A percentile compares a stretch with the other conserved stretches of the same genome.
These are phyloP conservation scores for Perccottus glenii DNA, from an alignment of 2,113 vertebrate species.

Conservation along the genomic window DNA sequence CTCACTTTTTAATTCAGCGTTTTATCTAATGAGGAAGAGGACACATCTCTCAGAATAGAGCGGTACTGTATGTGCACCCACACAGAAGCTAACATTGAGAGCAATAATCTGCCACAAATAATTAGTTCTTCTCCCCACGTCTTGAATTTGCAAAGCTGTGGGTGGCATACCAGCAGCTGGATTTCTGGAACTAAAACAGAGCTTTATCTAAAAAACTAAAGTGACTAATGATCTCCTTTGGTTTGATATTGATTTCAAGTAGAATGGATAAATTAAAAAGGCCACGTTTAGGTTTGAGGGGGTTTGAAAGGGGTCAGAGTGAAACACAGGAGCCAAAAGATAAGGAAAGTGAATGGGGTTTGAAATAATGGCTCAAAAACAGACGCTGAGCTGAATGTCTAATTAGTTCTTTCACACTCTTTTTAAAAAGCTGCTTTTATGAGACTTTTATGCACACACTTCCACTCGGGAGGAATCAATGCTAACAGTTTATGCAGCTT, in stretches of 20 bases:
- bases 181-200: constrained; percentile 54
- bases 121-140: constrained; percentile 61
- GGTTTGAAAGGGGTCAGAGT: constrained; percentile 19
- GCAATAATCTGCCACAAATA: constrained; percentile 70
- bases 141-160: constrained; percentile 59
- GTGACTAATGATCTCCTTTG: constrained; percentile 63
- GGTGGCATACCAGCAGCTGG: constrained; percentile 62
- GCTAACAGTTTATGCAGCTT: constrained; percentile 24
- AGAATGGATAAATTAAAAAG: constrained; percentile 44
- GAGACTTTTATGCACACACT: constrained; percentile 34
- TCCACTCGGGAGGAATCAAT: constrained; percentile 16
- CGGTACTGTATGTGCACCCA: constrained; percentile 40
- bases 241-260: constrained; percentile 55
- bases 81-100: constrained; percentile 49
- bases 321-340: constrained; percentile 29
- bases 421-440: constrained; percentile 11
- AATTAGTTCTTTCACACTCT: constrained; percentile 41
- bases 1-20: constrained; percentile 46
- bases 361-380: constrained; percentile 27
- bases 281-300: constrained; percentile 28
- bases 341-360: constrained; percentile 10
- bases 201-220: constrained; percentile 46
- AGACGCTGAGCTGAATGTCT: constrained; percentile 13
- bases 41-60: constrained; percentile 36
- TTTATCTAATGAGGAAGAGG: constrained; percentile 50